phyloP scores from a whole-genome alignment of 2,888 invertebrate species.

The Drosophila mulleri region DNA sequence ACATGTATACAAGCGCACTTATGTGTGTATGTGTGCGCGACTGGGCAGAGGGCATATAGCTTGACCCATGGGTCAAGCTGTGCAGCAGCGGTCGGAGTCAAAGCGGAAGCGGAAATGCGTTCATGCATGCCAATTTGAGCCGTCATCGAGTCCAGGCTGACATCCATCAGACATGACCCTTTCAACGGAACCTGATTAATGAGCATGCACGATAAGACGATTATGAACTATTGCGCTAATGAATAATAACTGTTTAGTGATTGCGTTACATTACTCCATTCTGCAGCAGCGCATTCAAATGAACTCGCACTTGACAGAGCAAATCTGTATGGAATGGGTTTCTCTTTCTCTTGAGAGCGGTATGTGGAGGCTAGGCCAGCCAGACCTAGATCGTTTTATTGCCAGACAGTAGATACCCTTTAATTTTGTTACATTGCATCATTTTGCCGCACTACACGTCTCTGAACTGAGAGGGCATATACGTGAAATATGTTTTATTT shows the following conservation, averaged over 20 bases:
- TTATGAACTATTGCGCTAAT: constrained; percentile 32
- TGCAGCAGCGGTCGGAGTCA: constrained; percentile 26
- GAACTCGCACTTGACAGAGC: no score
- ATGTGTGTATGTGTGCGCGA: constrained; percentile 5
- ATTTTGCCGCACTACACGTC: constrained; percentile 22
- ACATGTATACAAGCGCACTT: constrained; percentile 7
- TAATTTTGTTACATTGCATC: background rate
- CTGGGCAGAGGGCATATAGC: constrained; percentile 20
- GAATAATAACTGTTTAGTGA: constrained; percentile 38
- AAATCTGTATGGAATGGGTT: background rate
- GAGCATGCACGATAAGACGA: constrained; percentile 18
- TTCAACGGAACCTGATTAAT: constrained; percentile 33
- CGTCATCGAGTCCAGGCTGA: constrained; percentile 35
- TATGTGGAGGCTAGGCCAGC: background rate
- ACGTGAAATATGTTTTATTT: constrained; percentile 76
- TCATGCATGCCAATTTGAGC: constrained; percentile 62
- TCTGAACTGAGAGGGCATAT: constrained; percentile 72
- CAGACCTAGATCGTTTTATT: background rate
- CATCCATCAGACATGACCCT: constrained; percentile 22
- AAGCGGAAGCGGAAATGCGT: constrained; percentile 74
- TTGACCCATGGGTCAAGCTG: constrained; percentile 31
- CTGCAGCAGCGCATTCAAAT: background rate
- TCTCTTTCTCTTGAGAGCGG: background rate
- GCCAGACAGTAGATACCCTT: background rate
- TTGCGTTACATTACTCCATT: constrained; percentile 9